Conservation (phyloP, 2,797 vertebrate genomes). For the Sorex maritimensis region DNA sequence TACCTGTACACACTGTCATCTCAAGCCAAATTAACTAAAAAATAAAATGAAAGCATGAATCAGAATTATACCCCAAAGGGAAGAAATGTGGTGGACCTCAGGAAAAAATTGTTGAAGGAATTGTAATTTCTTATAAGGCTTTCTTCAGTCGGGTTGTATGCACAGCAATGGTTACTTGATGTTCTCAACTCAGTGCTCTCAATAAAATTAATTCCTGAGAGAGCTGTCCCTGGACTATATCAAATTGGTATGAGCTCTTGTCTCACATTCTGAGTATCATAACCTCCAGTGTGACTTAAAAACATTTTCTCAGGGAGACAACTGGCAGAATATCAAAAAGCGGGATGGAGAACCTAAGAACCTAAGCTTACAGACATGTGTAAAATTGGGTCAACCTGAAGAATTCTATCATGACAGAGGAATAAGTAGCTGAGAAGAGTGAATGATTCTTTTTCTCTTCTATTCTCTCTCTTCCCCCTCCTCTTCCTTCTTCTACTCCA, state of each 20-base stretch:
- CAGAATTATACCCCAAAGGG: constrained; percentile 35
- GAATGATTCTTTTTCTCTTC: neutral
- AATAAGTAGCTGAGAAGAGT: constrained; percentile 7
- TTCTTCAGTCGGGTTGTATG: constrained; percentile 14
- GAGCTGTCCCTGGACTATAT: neutral
- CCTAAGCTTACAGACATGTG: constrained; percentile 28
- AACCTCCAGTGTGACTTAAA: neutral
- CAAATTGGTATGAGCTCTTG: constrained; percentile 2
- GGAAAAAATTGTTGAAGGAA: constrained; percentile 61
- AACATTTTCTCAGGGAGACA: constrained; percentile 52
- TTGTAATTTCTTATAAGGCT: constrained; percentile 53
- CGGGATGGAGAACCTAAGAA: neutral
- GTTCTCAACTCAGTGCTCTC: constrained; percentile 29
- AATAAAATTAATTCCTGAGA: constrained; percentile 58
- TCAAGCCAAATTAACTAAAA: constrained; percentile 83
- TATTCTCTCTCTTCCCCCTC: neutral
- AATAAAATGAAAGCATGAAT: constrained; percentile 34
- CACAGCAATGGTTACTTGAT: constrained; percentile 53
- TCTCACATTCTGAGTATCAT: constrained; percentile 11
- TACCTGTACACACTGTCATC: constrained; percentile 81
- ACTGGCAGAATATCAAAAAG: neutral
- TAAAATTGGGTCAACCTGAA: neutral
- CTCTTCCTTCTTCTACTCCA: constrained; percentile 16
- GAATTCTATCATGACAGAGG: neutral
- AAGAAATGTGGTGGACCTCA: constrained; percentile 14